A percentile compares a stretch with the other conserved stretches of the same genome.
Evolutionary conservation across 2,888 invertebrate species (phyloP).

Genomic region (Drosophila algonquin): DNA sequence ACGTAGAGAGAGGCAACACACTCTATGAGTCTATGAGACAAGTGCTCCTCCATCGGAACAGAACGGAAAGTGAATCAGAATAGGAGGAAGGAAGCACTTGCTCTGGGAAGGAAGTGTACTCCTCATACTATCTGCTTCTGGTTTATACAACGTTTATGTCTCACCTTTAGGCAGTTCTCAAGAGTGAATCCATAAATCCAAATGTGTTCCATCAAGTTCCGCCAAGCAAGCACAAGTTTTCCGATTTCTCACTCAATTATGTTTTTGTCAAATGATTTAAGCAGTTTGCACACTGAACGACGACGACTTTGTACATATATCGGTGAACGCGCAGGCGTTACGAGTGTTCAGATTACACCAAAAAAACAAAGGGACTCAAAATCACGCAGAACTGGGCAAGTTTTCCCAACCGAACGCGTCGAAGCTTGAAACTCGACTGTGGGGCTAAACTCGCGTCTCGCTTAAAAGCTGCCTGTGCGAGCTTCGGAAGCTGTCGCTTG

Average conservation of each 20-base stretch:
- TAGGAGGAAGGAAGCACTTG: neutral
- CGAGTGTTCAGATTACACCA: slow-evolving; percentile 46
- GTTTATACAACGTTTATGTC: neutral
- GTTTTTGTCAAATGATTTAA: slow-evolving; percentile 17
- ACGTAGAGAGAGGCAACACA: neutral
- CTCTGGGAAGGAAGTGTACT: neutral
- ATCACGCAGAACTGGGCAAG: slow-evolving; percentile 24
- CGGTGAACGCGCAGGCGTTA: slow-evolving; percentile 63
- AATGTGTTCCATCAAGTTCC: neutral
- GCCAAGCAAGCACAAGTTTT: slow-evolving; percentile 8
- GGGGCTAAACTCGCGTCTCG: neutral
- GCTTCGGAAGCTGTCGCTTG: neutral
- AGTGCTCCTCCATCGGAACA: neutral
- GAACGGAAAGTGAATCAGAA: neutral
- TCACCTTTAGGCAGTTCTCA: slow-evolving; percentile 30
- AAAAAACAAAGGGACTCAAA: slow-evolving; percentile 17
- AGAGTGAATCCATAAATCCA: slow-evolving; percentile 38
- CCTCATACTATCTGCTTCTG: neutral
- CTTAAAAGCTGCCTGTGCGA: too few species aligned
- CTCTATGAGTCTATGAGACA: neutral
- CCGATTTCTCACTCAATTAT: slow-evolving; percentile 34
- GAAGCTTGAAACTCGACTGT: slow-evolving; percentile 78
- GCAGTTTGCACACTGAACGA: slow-evolving; percentile 24
- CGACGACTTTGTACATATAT: neutral
- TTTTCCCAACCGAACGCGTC: slow-evolving; percentile 75